A percentile compares a stretch with the other conserved stretches of the same genome.
These are phyloP conservation scores for Neoascia interrupta DNA, from an alignment of 2,888 invertebrate species.

Conservation along the genomic window DNA sequence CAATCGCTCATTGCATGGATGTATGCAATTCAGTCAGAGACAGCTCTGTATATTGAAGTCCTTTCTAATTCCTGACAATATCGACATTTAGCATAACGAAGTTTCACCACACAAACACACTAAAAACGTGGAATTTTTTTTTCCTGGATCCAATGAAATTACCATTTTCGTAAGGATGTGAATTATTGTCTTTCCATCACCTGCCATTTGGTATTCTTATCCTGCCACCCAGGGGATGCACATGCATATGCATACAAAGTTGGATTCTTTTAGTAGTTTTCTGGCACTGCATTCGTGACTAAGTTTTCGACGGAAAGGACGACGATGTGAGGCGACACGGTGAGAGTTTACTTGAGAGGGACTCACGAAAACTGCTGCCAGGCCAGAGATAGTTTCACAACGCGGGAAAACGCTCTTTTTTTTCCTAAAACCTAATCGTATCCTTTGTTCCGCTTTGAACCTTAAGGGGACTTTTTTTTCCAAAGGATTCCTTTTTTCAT, in stretches of 20 bases:
- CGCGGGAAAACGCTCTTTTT: conserved; percentile 6
- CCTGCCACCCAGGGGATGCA: conserved; percentile 56
- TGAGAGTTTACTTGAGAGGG: conserved; percentile 63
- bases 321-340: background rate
- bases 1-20: conserved; percentile 58
- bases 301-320: conserved; percentile 58
- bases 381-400: conserved; percentile 52
- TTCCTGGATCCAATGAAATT: conserved; percentile 56
- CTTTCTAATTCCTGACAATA: conserved; percentile 70
- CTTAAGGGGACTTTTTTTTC: conserved; percentile 49
- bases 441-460: conserved; percentile 46
- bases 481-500: conserved; percentile 14
- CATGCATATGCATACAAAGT: conserved; percentile 68
- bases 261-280: conserved; percentile 31
- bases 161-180: conserved; percentile 68
- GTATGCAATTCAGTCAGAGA: no score
- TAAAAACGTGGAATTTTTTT: conserved; percentile 10
- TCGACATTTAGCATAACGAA: conserved; percentile 70
- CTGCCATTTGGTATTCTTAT: conserved; percentile 70
- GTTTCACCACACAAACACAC: conserved; percentile 36
- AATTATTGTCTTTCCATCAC: conserved; percentile 70
- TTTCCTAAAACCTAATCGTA: background rate
- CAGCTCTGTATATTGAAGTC: conserved; percentile 62
- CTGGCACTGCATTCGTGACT: conserved; percentile 63
- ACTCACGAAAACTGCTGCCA: conserved; percentile 64